phyloP scores from a whole-genome alignment of 1,140 invertebrate species.

The Pachypeltis micranthus region DNA sequence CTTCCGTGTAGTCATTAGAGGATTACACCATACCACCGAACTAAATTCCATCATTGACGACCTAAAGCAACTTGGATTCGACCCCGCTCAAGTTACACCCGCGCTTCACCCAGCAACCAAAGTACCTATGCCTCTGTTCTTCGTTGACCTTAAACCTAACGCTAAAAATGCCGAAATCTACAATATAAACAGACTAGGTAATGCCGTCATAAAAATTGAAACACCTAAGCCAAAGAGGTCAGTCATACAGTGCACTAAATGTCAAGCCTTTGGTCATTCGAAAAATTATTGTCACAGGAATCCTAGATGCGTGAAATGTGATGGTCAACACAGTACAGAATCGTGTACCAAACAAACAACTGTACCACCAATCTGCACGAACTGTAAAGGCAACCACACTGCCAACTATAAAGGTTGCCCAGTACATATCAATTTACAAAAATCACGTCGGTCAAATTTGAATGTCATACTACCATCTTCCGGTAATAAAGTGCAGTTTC shows the following conservation, averaged over 20 bases:
- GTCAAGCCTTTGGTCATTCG: conserved; percentile 2
- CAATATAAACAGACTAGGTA: background rate
- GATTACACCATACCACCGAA: conserved; percentile 1
- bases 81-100: background rate
- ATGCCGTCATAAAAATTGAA: conserved; percentile 6
- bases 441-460: too few species aligned
- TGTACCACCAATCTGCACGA: background rate
- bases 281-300: background rate
- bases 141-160: conserved; percentile 5
- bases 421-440: too few species aligned
- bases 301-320: conserved; percentile 4
- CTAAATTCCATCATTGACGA: background rate
- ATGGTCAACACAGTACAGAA: conserved; percentile 1
- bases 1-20: background rate
- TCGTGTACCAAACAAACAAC: background rate
- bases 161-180: conserved; percentile 4
- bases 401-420: too few species aligned
- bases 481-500: too few species aligned
- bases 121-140: conserved; percentile 1
- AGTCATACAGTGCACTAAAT: conserved; percentile 9
- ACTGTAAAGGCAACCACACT: too few species aligned
- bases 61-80: background rate
- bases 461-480: too few species aligned
- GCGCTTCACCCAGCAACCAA: conserved; percentile 4
- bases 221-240: background rate